phyloP scores from a whole-genome alignment of 2,113 vertebrate species.

The Ceratotherium simum region DNA sequence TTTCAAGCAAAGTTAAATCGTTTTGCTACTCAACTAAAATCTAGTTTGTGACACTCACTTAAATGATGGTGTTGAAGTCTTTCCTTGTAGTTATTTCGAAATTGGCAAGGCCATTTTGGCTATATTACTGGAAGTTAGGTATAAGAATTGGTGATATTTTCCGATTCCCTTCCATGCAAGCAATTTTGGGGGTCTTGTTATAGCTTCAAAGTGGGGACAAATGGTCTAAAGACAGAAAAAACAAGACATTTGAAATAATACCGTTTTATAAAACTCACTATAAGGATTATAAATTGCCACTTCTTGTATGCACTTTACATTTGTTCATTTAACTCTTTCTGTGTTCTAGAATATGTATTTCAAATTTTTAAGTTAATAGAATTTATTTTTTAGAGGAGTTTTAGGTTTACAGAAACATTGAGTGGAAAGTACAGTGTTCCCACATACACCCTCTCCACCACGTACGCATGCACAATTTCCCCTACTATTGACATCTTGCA shows the following conservation, averaged over 20 bases:
- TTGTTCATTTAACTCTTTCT: neutral
- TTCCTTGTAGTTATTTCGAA: neutral
- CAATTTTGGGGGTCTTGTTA: neutral
- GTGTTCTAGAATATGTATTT: neutral
- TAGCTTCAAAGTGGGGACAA: neutral
- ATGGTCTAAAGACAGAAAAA: neutral
- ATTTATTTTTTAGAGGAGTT: neutral
- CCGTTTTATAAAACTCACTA: neutral
- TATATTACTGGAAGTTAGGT: neutral
- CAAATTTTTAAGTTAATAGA: neutral
- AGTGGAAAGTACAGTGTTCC: neutral
- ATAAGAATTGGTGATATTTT: neutral
- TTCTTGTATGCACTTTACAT: neutral
- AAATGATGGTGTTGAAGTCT: neutral
- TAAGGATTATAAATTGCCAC: neutral
- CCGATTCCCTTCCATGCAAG: neutral
- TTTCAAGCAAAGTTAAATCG: slow-evolving; percentile 59
- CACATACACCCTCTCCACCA: fast-evolving
- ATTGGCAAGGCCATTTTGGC: neutral
- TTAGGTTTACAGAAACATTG: neutral
- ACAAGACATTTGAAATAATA: neutral
- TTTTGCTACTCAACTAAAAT: slow-evolving; percentile 65
- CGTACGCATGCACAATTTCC: neutral
- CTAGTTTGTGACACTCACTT: slow-evolving; percentile 15
- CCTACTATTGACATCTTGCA: neutral